These are phyloP conservation scores for Hedya salicella DNA, from an alignment of 2,888 invertebrate genomes.

Conservation along the genomic window DNA sequence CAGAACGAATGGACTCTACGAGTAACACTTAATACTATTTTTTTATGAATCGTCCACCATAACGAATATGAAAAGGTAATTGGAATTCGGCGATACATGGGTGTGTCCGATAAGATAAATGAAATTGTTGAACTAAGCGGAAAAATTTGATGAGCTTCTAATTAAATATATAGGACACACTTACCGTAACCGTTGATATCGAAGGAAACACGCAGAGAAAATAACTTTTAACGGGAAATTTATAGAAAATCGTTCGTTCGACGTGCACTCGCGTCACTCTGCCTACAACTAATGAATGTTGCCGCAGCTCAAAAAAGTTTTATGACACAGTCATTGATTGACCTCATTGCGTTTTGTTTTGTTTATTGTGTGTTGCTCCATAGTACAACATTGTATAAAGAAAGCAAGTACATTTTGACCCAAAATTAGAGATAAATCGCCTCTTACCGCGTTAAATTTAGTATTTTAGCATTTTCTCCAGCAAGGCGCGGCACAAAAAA, in stretches of 20 bases:
- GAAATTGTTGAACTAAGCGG: neutral
- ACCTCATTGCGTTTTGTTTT: conserved; percentile 35
- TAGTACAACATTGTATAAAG: no score
- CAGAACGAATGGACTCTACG: conserved; percentile 45
- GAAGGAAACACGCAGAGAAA: conserved; percentile 50
- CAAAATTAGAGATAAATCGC: no score
- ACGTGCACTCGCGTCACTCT: conserved; percentile 69
- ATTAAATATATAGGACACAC: conserved; percentile 40
- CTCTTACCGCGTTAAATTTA: no score
- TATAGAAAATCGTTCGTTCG: conserved; percentile 72
- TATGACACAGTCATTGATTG: conserved; percentile 36
- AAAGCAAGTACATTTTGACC: no score
- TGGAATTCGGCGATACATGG: conserved; percentile 70
- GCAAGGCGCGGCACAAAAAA: no score
- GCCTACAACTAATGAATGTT: conserved; percentile 54
- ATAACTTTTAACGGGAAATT: conserved; percentile 55
- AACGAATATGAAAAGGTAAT: conserved; percentile 49
- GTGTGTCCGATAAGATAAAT: conserved; percentile 72
- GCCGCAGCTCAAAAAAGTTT: conserved; percentile 47
- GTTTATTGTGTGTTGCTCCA: no score
- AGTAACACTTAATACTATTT: conserved; percentile 30
- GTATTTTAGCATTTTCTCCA: no score
- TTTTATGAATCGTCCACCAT: conserved; percentile 31
- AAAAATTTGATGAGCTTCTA: neutral
- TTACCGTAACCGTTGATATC: conserved; percentile 57